Conservation (phyloP, 2,113 vertebrate species). For the Clarias macrocephalus region DNA sequence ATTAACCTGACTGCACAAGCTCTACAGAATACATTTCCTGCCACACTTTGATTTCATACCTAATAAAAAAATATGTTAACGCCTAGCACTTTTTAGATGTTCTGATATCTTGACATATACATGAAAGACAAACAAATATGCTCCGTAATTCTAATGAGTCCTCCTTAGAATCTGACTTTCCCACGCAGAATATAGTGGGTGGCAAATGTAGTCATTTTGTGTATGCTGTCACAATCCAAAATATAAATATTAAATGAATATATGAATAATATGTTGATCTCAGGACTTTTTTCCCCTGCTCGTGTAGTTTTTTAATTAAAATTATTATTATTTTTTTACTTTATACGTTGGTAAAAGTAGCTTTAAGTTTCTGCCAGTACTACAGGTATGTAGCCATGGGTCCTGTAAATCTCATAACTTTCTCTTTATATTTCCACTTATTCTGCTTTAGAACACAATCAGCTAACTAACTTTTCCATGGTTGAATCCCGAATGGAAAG, state of each 20-base stretch:
- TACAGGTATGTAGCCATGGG: no score
- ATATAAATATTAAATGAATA: constrained; percentile 10
- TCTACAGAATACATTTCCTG: constrained; percentile 2
- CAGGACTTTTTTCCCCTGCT: neutral
- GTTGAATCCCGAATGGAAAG: no score
- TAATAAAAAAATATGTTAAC: neutral
- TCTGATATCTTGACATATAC: neutral
- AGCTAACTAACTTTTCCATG: no score
- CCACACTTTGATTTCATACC: constrained; percentile 15
- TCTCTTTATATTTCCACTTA: no score
- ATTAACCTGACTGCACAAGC: neutral
- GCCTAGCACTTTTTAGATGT: neutral
- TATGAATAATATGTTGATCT: neutral
- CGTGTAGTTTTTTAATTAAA: no score
- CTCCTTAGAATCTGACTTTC: neutral
- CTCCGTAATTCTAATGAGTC: neutral
- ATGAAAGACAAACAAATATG: neutral
- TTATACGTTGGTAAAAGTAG: no score
- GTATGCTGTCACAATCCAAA: neutral
- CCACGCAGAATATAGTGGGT: neutral
- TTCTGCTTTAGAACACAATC: no score
- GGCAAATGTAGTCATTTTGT: neutral
- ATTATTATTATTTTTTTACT: no score
- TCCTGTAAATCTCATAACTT: no score
- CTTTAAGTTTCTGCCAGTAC: no score